Conservation (phyloP, 2,113 vertebrate species). For the Myrmecobius fasciatus region DNA sequence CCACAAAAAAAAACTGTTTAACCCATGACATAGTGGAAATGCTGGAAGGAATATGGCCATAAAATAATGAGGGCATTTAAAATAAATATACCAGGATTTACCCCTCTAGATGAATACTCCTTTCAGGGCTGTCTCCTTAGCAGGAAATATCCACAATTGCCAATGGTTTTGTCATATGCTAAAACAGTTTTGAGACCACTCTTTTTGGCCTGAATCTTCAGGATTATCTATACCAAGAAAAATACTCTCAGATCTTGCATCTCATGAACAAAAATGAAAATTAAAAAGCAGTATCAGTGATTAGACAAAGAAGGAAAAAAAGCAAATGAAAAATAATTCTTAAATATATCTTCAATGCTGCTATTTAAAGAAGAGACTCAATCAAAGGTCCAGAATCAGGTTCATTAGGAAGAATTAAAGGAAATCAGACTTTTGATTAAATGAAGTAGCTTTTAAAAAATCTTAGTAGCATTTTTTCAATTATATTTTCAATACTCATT, state of each 20-base stretch:
- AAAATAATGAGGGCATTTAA: neutral
- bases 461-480: too few relatives aligned
- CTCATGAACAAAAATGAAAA: neutral
- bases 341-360: constrained; percentile 42
- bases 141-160: constrained; percentile 31
- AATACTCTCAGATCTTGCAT: neutral
- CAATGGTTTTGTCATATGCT: constrained; percentile 17
- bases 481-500: too few relatives aligned
- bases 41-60: neutral
- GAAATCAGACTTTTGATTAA: neutral
- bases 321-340: constrained; percentile 25
- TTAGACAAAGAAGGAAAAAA: constrained; percentile 17
- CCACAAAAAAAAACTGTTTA: neutral
- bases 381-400: neutral
- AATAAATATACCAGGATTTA: neutral
- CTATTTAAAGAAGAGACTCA: constrained; percentile 8
- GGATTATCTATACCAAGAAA: constrained; percentile 32
- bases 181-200: constrained; percentile 28
- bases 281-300: neutral
- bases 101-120: neutral
- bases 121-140: constrained; percentile 12
- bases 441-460: neutral
- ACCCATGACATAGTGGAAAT: neutral
- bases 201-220: constrained; percentile 13
- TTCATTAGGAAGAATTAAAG: neutral